Evolutionary conservation across 2,113 vertebrate species (phyloP).

Genomic region (Chlamydotis undulata): DNA sequence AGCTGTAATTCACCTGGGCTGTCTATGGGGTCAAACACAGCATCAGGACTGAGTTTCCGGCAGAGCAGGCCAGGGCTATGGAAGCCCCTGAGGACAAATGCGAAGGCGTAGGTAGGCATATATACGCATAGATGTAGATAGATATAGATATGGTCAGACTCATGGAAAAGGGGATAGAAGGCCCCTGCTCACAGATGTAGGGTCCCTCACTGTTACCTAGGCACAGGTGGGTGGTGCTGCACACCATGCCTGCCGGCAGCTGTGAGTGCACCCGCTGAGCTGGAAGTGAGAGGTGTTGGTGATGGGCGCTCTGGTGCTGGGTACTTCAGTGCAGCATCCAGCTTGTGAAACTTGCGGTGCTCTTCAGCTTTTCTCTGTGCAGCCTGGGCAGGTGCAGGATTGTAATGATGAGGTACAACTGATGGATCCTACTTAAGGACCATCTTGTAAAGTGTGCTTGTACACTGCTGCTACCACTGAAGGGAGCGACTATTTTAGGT

Average conservation of each 20-base stretch:
- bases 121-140: too few relatives aligned
- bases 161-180: not conserved
- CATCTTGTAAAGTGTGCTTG: not conserved
- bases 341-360: not conserved
- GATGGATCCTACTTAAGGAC: too few relatives aligned
- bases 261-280: not conserved
- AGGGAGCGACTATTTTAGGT: not conserved
- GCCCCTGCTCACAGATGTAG: not conserved
- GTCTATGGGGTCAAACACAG: fast-evolving
- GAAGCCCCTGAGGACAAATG: not conserved
- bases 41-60: not conserved
- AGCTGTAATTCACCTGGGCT: not conserved
- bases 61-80: not conserved
- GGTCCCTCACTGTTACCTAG: too few relatives aligned
- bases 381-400: not conserved
- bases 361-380: not conserved
- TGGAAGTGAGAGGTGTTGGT: fast-evolving
- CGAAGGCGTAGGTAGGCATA: not conserved
- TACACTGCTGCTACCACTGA: not conserved
- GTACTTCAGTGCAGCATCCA: fast-evolving
- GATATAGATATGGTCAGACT: too few relatives aligned
- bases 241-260: fast-evolving
- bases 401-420: not conserved
- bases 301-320: not conserved
- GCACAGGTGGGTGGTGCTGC: not conserved